phyloP scores from a whole-genome alignment of 2,113 vertebrate genomes.

The Elanus axillaris region DNA sequence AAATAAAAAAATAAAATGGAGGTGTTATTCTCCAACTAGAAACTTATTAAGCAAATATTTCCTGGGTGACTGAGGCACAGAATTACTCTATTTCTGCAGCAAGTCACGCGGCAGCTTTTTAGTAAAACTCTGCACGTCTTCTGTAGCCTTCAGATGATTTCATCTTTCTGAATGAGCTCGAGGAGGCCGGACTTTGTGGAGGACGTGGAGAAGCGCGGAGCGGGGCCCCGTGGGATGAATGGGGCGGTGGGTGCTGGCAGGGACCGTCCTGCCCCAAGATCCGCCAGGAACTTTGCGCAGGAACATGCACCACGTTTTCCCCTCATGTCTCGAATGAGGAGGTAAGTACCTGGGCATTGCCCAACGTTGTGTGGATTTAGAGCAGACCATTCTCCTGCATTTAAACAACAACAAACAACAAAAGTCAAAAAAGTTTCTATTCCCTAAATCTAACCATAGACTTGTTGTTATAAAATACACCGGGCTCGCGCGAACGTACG shows the following conservation, averaged over 20 bases:
- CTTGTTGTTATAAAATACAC: neutral
- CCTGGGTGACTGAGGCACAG: neutral
- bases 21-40: neutral
- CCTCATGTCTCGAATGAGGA: accelerated
- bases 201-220: accelerated
- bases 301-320: too few relatives aligned
- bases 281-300: neutral
- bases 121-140: neutral
- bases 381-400: neutral
- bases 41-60: neutral
- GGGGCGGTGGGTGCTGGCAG: neutral
- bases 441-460: neutral
- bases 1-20: neutral
- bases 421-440: accelerated
- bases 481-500: accelerated
- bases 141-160: neutral
- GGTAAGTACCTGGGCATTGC: too few relatives aligned
- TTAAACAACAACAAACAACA: neutral
- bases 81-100: neutral
- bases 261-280: neutral
- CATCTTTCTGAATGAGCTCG: neutral
- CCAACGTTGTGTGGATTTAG: accelerated
- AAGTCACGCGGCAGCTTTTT: neutral
- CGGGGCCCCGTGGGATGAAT: neutral
- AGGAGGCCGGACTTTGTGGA: neutral